Conservation (phyloP, 2,797 vertebrate species). For the Microcaecilia unicolor region DNA sequence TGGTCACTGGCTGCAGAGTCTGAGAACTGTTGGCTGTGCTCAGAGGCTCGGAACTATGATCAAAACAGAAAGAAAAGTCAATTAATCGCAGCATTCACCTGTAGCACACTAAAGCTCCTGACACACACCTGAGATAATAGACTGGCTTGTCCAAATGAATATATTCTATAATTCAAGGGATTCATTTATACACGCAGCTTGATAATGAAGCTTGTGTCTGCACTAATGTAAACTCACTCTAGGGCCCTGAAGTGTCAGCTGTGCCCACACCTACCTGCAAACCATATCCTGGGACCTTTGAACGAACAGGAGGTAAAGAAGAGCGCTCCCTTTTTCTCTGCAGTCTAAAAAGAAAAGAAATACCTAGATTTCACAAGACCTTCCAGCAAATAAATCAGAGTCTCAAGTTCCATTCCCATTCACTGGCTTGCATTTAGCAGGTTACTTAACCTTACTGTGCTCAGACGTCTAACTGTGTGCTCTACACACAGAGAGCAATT, state of each 20-base stretch:
- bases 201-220: fast-evolving
- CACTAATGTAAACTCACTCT: too few relatives aligned
- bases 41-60: constrained; percentile 54
- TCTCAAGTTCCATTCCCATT: fast-evolving
- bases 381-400: too few relatives aligned
- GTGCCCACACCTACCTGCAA: constrained; percentile 55
- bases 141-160: too few relatives aligned
- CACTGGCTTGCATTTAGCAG: background rate
- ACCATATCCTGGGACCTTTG: constrained; percentile 64
- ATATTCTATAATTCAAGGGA: background rate
- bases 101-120: background rate
- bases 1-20: constrained; percentile 24
- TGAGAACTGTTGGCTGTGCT: constrained; percentile 24
- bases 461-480: too few relatives aligned
- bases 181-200: fast-evolving
- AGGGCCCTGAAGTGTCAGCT: fast-evolving
- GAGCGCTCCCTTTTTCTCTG: constrained; percentile 41
- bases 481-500: background rate
- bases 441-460: too few relatives aligned
- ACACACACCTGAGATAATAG: background rate
- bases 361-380: too few relatives aligned
- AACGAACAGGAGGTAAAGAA: constrained; percentile 9
- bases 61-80: background rate
- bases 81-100: fast-evolving
- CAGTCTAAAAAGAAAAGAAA: constrained; percentile 43